These are phyloP conservation scores for Diceros bicornis DNA, from an alignment of 2,797 vertebrate genomes.

Conservation along the genomic window DNA sequence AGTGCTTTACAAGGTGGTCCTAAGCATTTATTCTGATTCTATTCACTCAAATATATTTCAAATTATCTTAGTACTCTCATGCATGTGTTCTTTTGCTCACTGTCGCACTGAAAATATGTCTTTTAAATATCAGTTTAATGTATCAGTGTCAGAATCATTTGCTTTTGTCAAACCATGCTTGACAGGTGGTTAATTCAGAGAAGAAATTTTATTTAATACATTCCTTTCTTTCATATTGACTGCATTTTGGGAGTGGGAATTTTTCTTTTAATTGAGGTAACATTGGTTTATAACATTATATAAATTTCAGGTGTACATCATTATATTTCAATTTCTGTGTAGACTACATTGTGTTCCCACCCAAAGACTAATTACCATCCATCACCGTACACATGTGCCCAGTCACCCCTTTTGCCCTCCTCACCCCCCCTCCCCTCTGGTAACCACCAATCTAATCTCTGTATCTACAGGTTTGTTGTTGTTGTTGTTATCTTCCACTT, in stretches of 20 bases:
- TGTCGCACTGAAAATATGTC: not conserved
- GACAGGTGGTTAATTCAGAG: constrained; percentile 24
- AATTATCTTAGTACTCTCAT: not conserved
- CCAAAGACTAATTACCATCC: no score
- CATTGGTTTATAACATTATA: no score
- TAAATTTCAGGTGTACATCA: no score
- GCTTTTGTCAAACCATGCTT: constrained; percentile 2
- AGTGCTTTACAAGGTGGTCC: not conserved
- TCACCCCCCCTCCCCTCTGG: no score
- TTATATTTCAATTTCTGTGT: no score
- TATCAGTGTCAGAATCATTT: not conserved
- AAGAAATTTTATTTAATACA: constrained; percentile 1
- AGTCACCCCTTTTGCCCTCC: no score
- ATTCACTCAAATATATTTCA: not conserved
- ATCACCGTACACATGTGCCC: no score
- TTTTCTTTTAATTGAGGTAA: no score
- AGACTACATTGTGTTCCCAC: no score
- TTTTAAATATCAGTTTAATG: constrained; percentile 18
- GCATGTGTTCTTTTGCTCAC: not conserved
- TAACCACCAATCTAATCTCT: no score
- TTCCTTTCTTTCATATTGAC: not conserved
- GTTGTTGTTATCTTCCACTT: no score
- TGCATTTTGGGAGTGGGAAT: not conserved
- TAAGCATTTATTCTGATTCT: not conserved
- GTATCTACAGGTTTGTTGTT: no score